Evolutionary conservation across 2,797 vertebrate species (phyloP), one percentile per base, ranked within the genome.

Genomic region (Dendrocincla fuliginosa): DNA sequence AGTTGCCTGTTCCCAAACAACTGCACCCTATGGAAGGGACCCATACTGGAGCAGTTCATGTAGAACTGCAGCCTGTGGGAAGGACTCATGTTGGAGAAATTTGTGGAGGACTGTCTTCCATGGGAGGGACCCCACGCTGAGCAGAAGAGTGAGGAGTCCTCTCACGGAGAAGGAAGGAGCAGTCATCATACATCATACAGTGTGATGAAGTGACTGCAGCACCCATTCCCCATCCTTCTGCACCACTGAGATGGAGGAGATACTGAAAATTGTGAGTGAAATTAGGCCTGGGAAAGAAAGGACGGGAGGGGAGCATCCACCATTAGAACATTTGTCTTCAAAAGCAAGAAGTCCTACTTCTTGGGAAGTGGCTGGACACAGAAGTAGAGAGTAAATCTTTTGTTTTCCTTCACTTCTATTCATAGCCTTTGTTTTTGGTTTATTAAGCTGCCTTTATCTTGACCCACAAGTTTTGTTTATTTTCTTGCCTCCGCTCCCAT

Each of bases 111-210:
- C 10, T 35, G 25, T 32, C 42, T 84, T 30, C 18, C 25, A 23
- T 28, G 18, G 33, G 22, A 84, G 39, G 33, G 17, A 71, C 25
- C 3, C 25, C 17, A 46, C 0, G 0, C 12, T 84, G 22, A 52
- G 39, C 17, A 59, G 22, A 8, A 64, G 27, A 37, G 12, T 47
- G 59, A 41, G 25, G 56, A 32, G 18, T 47, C 30, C 6, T 41
- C 9, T 6, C 0, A 2, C 39, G n/a, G 27, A 32, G 22, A 25
- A 59, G 30, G 22, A 32, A 65, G 33, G 15, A 65, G 9, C 18
- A 39, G 28, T 20, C 65, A 47, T 27, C n/a, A 42, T 25, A 59
- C 23, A 50, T n/a, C n/a, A n/a, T n/a, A n/a, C n/a, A n/a, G 4
- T 32, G 28, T 47, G 30, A 64, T 14, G 49, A 52, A 52, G 16